Evolutionary conservation across 2,888 invertebrate species (phyloP).

Genomic region (Phaedon cochleariae): DNA sequence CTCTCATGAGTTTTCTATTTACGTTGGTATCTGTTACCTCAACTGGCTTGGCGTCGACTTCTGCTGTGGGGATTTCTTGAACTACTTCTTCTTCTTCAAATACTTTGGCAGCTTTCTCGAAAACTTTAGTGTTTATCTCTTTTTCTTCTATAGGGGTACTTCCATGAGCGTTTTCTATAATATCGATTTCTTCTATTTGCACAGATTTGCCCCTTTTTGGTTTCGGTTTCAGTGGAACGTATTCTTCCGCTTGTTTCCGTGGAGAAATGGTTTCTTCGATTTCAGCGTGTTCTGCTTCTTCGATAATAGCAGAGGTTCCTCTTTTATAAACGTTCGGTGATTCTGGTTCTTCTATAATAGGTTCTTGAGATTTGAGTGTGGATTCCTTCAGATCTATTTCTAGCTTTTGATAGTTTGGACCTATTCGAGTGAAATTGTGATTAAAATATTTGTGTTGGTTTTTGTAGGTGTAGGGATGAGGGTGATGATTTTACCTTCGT

Average conservation of each 20-base stretch:
- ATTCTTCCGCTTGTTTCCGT: constrained; percentile 37
- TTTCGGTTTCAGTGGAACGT: constrained; percentile 40
- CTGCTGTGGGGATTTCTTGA: constrained; percentile 23
- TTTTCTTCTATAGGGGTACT: constrained; percentile 33
- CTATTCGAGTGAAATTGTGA: constrained; percentile 39
- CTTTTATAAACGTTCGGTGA: constrained; percentile 41
- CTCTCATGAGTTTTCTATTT: constrained; percentile 53
- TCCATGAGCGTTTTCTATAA: constrained; percentile 39
- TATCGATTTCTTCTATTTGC: constrained; percentile 54
- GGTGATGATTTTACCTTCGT: no score
- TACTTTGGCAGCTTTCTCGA: constrained; percentile 16
- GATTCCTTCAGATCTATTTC: constrained; percentile 46
- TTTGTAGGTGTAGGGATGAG: background rate
- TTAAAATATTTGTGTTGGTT: background rate
- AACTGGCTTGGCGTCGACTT: constrained; percentile 35
- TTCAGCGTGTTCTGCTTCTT: constrained; percentile 46
- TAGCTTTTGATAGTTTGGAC: constrained; percentile 47
- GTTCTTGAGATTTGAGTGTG: constrained; percentile 45
- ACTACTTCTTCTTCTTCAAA: constrained; percentile 40
- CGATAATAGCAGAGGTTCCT: constrained; percentile 43
- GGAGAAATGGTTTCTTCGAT: constrained; percentile 34
- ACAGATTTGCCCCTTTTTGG: constrained; percentile 46
- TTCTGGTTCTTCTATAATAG: constrained; percentile 50
- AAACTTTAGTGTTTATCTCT: constrained; percentile 12
- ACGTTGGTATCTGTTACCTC: constrained; percentile 42